A percentile compares a stretch with the other conserved stretches of the same genome.
phyloP scores from a whole-genome alignment of 2,113 vertebrate genomes.

The Canis aureus region DNA sequence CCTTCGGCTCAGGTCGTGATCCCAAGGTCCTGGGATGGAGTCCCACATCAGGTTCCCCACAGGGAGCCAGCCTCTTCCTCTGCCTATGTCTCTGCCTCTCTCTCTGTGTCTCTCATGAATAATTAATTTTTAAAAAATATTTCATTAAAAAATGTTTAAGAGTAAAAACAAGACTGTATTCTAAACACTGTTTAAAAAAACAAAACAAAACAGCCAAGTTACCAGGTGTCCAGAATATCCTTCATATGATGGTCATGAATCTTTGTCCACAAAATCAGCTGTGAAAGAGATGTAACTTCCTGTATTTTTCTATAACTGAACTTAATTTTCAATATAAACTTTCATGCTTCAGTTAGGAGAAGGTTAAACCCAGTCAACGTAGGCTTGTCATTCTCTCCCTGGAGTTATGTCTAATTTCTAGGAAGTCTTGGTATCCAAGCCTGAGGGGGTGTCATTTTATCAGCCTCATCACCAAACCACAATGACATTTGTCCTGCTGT shows the following conservation, averaged over 20 bases:
- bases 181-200: background rate
- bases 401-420: background rate
- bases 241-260: background rate
- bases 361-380: background rate
- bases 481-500: background rate
- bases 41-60: too few species aligned
- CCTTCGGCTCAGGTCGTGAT: too few species aligned
- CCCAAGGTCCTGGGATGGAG: too few species aligned
- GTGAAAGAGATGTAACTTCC: background rate
- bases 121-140: too few species aligned
- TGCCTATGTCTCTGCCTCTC: too few species aligned
- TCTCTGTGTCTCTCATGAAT: too few species aligned
- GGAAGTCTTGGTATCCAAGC: background rate
- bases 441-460: background rate
- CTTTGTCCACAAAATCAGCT: background rate
- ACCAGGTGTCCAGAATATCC: background rate
- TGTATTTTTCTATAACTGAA: background rate
- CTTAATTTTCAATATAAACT: conserved; percentile 7
- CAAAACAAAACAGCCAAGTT: background rate
- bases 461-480: background rate
- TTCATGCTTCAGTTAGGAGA: background rate
- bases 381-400: background rate
- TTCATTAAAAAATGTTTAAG: background rate
- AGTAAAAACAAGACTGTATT: background rate
- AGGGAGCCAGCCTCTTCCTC: too few species aligned